phyloP scores from a whole-genome alignment of 1,140 invertebrate species.

The Riptortus pedestris region DNA sequence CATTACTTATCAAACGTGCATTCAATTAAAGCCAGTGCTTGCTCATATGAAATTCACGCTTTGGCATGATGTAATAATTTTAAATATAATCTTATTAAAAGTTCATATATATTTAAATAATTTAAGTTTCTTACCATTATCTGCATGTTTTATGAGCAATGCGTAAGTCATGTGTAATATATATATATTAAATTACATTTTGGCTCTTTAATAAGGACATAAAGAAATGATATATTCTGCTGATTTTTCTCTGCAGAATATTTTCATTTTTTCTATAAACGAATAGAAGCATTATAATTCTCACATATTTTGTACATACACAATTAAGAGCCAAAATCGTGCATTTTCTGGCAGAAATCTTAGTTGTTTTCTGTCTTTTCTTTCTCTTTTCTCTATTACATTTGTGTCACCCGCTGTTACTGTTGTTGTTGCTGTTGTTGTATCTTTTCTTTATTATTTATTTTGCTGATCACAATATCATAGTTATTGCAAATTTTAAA shows the following conservation, averaged over 20 bases:
- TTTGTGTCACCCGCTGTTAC: no score
- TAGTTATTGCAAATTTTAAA: no score
- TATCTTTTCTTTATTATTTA: no score
- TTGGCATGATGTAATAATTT: not conserved
- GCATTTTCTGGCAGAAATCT: conserved; percentile 13
- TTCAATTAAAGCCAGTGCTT: conserved; percentile 1
- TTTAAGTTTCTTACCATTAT: not conserved
- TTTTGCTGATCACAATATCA: no score
- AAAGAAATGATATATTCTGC: no score
- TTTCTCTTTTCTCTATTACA: no score
- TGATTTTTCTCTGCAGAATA: no score
- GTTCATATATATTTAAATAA: not conserved
- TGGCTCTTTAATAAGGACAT: conserved; percentile 11
- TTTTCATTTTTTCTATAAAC: no score
- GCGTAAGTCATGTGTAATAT: not conserved
- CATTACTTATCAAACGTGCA: not conserved
- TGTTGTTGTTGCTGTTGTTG: no score
- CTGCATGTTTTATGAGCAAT: conserved; percentile 7
- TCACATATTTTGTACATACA: no score
- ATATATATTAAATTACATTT: not conserved
- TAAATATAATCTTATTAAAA: not conserved
- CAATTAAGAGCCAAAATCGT: conserved; percentile 8
- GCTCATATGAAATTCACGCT: not conserved
- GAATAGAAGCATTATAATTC: no score
- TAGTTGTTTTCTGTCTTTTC: not conserved